These are phyloP conservation scores for Varanus komodoensis DNA, from an alignment of 2,113 vertebrate species.

Conservation along the genomic window DNA sequence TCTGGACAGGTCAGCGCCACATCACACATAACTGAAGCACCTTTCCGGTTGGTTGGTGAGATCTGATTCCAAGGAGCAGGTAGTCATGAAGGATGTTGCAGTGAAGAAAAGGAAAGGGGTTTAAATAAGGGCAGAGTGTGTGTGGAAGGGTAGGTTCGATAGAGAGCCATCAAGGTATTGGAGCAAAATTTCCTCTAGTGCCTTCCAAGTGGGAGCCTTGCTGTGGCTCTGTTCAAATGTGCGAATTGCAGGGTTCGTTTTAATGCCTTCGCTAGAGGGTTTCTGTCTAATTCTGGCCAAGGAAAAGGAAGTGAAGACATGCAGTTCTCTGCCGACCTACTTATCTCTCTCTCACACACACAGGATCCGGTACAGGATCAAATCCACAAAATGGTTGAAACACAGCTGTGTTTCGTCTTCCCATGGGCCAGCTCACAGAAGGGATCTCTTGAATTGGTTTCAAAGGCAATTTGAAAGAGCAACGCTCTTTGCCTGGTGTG, in stretches of 20 bases:
- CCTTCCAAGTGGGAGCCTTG: neutral
- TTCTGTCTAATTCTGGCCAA: neutral
- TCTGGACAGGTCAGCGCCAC: neutral
- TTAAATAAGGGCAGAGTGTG: neutral
- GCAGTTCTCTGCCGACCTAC: neutral
- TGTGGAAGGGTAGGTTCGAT: neutral
- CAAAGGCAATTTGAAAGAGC: neutral
- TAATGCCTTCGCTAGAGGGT: neutral
- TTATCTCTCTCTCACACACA: neutral
- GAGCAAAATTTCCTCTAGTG: neutral
- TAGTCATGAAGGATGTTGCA: accelerated
- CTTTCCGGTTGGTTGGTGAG: neutral
- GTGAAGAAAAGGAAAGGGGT: neutral
- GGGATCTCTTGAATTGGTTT: neutral
- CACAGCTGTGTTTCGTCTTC: neutral
- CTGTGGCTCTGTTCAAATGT: neutral
- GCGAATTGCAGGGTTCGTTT: neutral
- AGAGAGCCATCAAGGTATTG: neutral
- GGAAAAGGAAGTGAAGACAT: neutral
- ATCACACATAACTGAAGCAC: neutral
- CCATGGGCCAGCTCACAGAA: neutral
- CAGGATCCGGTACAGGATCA: neutral
- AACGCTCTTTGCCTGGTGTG: neutral
- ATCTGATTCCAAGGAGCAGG: accelerated
- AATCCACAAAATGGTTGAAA: neutral